A percentile compares a stretch with the other conserved stretches of the same genome.
Conservation (phyloP, 2,797 vertebrate genomes). For the Trematomus bernacchii region DNA sequence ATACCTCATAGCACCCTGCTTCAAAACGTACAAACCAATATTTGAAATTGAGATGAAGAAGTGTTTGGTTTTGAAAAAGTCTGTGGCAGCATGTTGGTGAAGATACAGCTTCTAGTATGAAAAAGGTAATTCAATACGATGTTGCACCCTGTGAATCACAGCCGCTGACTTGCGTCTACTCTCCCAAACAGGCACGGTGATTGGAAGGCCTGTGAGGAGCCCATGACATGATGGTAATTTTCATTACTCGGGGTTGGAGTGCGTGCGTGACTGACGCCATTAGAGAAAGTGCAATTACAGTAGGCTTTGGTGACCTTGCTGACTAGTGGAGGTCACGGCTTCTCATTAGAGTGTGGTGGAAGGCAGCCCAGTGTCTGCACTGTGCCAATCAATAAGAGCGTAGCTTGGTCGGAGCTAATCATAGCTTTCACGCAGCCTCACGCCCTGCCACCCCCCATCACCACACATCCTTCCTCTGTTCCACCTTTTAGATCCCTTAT, state of each 20-base stretch:
- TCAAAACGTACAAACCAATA: no score
- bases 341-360: conserved; percentile 90
- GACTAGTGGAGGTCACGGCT: conserved; percentile 89
- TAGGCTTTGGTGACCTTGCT: conserved; percentile 89
- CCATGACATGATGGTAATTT: conserved; percentile 88
- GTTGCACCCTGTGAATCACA: conserved; percentile 48
- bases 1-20: no score
- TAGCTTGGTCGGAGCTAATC: conserved; percentile 86
- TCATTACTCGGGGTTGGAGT: conserved; percentile 86
- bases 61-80: conserved; percentile 1
- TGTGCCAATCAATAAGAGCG: conserved; percentile 90
- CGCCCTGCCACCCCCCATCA: conserved; percentile 64
- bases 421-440: conserved; percentile 84
- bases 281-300: conserved; percentile 91
- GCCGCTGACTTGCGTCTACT: conserved; percentile 73
- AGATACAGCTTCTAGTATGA: conserved; percentile 26
- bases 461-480: conserved; percentile 47
- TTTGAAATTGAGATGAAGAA: neutral
- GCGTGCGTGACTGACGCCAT: conserved; percentile 88
- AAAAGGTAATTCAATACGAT: conserved; percentile 22
- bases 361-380: conserved; percentile 88
- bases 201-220: conserved; percentile 80
- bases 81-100: conserved; percentile 13
- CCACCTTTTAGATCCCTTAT: conserved; percentile 70
- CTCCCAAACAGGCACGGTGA: conserved; percentile 75